Evolutionary conservation across 2,113 vertebrate species (phyloP).

Genomic region (Gambusia affinis): DNA sequence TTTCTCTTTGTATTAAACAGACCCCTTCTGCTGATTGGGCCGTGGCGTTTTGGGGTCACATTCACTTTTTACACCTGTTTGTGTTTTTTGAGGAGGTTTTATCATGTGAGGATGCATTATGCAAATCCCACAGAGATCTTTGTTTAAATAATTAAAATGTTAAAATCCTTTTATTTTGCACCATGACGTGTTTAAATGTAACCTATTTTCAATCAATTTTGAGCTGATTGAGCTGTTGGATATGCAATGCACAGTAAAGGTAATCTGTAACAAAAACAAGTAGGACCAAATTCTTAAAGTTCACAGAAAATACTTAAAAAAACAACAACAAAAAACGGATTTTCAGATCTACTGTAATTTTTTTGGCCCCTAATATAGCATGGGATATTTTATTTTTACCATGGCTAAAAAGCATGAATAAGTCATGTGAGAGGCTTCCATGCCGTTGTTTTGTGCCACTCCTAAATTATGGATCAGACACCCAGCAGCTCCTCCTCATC

Average conservation of each 20-base stretch:
- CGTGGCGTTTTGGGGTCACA: constrained; percentile 55
- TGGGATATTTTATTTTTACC: constrained; percentile 40
- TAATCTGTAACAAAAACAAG: neutral
- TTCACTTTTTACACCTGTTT: constrained; percentile 6
- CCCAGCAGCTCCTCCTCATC: constrained; percentile 46
- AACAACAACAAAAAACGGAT: neutral
- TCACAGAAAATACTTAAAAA: neutral
- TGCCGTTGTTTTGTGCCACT: constrained; percentile 50
- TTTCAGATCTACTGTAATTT: constrained; percentile 4
- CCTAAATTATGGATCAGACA: constrained; percentile 77
- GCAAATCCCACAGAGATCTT: constrained; percentile 24
- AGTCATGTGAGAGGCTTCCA: constrained; percentile 55
- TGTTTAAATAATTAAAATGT: constrained; percentile 34
- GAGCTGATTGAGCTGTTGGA: too few species aligned
- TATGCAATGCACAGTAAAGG: too few species aligned
- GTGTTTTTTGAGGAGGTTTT: constrained; percentile 18
- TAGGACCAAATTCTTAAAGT: neutral
- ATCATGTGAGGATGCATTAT: constrained; percentile 36
- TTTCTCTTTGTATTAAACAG: constrained; percentile 70
- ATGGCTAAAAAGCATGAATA: constrained; percentile 65
- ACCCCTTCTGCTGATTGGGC: constrained; percentile 72
- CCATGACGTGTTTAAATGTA: constrained; percentile 17
- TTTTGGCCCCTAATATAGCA: constrained; percentile 23
- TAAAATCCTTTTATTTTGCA: constrained; percentile 18
- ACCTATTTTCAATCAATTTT: neutral